Evolutionary conservation across 2,888 invertebrate species (phyloP).

Genomic region (Spicauda simplicius): DNA sequence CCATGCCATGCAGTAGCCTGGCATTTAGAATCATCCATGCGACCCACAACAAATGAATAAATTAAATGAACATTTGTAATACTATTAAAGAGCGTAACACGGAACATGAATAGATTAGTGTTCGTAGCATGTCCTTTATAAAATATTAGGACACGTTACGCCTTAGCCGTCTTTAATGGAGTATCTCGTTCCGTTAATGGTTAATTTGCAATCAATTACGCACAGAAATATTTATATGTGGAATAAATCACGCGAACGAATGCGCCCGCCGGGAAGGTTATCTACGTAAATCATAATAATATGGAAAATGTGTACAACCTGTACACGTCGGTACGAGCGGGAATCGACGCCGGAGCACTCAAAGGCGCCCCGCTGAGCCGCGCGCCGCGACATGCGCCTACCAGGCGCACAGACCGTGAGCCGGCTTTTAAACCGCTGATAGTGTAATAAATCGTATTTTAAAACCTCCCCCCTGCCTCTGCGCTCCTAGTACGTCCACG

Average conservation of each 20-base stretch:
- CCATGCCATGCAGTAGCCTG: not conserved
- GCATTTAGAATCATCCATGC: slow-evolving; percentile 9
- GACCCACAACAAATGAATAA: slow-evolving; percentile 18
- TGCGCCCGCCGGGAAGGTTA: slow-evolving; percentile 38
- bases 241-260: slow-evolving; percentile 44
- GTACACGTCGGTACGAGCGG: slow-evolving; percentile 39
- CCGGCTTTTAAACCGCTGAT: slow-evolving; percentile 57
- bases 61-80: slow-evolving; percentile 24
- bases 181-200: slow-evolving; percentile 32
- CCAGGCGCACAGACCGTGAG: slow-evolving; percentile 61
- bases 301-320: slow-evolving; percentile 41
- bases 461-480: slow-evolving; percentile 52
- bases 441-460: slow-evolving; percentile 68
- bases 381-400: slow-evolving; percentile 59
- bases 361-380: slow-evolving; percentile 59
- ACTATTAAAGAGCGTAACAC: slow-evolving; percentile 29
- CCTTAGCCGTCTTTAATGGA: slow-evolving; percentile 17
- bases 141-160: slow-evolving; percentile 26
- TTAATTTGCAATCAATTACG: slow-evolving; percentile 51
- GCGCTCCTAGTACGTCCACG: slow-evolving; percentile 46
- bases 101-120: slow-evolving; percentile 34
- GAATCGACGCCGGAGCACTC: slow-evolving; percentile 53
- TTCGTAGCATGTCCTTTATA: slow-evolving; percentile 21
- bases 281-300: slow-evolving; percentile 42
- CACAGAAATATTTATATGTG: slow-evolving; percentile 44